These are phyloP conservation scores for Drosophila nasuta DNA, from an alignment of 1,140 invertebrate genomes.

Conservation along the genomic window DNA sequence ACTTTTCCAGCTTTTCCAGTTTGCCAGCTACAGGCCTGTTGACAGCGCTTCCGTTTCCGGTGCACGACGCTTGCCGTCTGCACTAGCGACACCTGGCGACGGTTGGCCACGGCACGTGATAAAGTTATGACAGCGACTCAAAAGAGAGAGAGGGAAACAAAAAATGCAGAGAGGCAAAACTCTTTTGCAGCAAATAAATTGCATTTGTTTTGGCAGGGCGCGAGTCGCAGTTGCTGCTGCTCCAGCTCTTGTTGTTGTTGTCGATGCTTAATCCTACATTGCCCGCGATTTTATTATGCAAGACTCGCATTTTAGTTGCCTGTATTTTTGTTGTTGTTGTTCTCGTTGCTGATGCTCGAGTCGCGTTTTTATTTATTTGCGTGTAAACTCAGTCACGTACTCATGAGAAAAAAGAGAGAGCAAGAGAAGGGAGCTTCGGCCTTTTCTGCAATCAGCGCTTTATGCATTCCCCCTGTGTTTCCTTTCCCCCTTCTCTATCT, in stretches of 20 bases:
- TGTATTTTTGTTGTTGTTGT: not conserved
- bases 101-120: slow-evolving; percentile 55
- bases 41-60: slow-evolving; percentile 73
- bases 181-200: slow-evolving; percentile 63
- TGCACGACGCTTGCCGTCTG: slow-evolving; percentile 40
- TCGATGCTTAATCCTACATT: slow-evolving; percentile 59
- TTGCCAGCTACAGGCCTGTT: slow-evolving; percentile 50
- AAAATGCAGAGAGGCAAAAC: not conserved
- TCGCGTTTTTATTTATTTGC: slow-evolving; percentile 70
- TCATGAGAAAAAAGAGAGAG: not conserved
- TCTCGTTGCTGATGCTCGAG: slow-evolving; percentile 26
- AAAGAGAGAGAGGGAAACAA: not conserved
- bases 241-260: slow-evolving; percentile 20
- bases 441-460: slow-evolving; percentile 69
- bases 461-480: slow-evolving; percentile 44
- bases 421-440: not conserved
- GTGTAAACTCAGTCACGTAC: slow-evolving; percentile 69
- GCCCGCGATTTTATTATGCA: slow-evolving; percentile 41
- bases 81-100: slow-evolving; percentile 66
- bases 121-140: slow-evolving; percentile 50
- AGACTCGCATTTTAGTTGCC: slow-evolving; percentile 34
- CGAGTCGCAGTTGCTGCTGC: slow-evolving; percentile 55
- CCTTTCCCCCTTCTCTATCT: not conserved
- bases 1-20: slow-evolving; percentile 51
- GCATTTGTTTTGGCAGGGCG: slow-evolving; percentile 68